Base-by-base conservation (phyloP, 2,888 invertebrate genomes). In the Drosophila tanythrix region DNA sequence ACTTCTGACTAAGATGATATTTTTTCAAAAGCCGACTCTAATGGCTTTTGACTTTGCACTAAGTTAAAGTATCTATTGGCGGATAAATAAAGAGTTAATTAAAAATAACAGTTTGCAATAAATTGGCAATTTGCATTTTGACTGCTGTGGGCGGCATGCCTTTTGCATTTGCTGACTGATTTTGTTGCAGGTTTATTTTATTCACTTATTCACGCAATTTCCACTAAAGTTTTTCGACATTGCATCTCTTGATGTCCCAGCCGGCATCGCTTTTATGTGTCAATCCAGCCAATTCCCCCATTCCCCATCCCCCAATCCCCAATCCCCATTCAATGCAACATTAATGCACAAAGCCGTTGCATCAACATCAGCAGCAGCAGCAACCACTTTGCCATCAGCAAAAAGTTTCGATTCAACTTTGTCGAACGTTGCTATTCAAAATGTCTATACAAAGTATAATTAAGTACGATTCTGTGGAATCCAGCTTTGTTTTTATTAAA, bases 51-150 rank as follows among this genome's bases (percentile, higher is more conserved):
- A 43, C 60, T 58, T 27, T 25, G 51, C 21, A 38, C n/a, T 60
- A 65, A 57, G 56, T 63, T 76, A 57, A 70, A 71, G 71, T 81
- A 69, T 66, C 57, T 63, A 70, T 67, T 21, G 40, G 46, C 65
- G 73, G 55, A 86, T 79, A 84, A 84, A 89, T 86, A 81, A 86
- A 86, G 82, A 69, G 81, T 84, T 82, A 86, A 86, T 88, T 77
- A 79, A 88, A 84, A 86, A 70, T 74, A 86, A 87, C 79, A 78
- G 58, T 67, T 79, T 56, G 75, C 64, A 70, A 70, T 70, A 72
- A 88, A 82, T 82, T 84, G 87, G 50, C 87, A 83, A 83, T 81
- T 85, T 83, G 65, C 67, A 71, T 65, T n/a, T 56, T 38, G 25
- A 18, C 25, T 25, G 36, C 27, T 55, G 1, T 7, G 18, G 27